These are phyloP conservation scores for Drosophila lowei DNA, from an alignment of 1,140 invertebrate species.

Conservation along the genomic window DNA sequence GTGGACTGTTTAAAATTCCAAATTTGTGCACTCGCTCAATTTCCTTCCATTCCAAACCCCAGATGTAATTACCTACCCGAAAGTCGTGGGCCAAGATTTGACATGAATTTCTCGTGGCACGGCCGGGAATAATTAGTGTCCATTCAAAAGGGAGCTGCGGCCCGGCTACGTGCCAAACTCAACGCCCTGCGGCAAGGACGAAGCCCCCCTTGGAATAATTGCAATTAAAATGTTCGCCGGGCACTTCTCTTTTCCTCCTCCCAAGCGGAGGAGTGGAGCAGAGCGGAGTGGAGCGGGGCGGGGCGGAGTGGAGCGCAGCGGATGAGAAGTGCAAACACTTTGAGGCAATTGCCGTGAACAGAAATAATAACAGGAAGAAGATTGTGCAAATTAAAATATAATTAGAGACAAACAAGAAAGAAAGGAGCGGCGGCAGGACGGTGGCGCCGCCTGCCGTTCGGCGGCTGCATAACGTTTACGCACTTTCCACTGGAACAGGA, in stretches of 20 bases:
- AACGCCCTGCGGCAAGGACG: slow-evolving; percentile 76
- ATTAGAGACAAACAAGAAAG: slow-evolving; percentile 76
- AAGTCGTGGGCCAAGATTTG: slow-evolving; percentile 56
- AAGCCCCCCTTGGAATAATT: slow-evolving; percentile 59
- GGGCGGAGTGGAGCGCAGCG: no score
- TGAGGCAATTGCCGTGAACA: slow-evolving; percentile 49
- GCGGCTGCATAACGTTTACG: slow-evolving; percentile 40
- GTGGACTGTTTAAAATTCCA: slow-evolving; percentile 72
- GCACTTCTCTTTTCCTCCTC: slow-evolving; percentile 3
- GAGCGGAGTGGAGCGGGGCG: not conserved
- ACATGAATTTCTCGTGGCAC: slow-evolving; percentile 51
- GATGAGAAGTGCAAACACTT: slow-evolving; percentile 71
- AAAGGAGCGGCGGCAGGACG: not conserved
- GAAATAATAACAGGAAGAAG: slow-evolving; percentile 43
- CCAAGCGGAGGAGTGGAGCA: no score
- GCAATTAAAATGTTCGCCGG: slow-evolving; percentile 75
- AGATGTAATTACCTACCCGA: slow-evolving; percentile 75
- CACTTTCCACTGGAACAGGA: slow-evolving; percentile 69
- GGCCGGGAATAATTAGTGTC: slow-evolving; percentile 75
- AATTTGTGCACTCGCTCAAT: slow-evolving; percentile 82
- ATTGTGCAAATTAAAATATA: slow-evolving; percentile 80
- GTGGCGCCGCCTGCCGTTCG: slow-evolving; percentile 60
- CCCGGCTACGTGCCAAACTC: slow-evolving; percentile 61
- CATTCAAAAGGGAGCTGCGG: slow-evolving; percentile 39
- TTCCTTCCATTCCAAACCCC: slow-evolving; percentile 65